Percentiles rank a stretch among this genome's conserved stretches.
These are phyloP conservation scores for Callopanchax toddi DNA, from an alignment of 2,113 vertebrate genomes.

Conservation along the genomic window DNA sequence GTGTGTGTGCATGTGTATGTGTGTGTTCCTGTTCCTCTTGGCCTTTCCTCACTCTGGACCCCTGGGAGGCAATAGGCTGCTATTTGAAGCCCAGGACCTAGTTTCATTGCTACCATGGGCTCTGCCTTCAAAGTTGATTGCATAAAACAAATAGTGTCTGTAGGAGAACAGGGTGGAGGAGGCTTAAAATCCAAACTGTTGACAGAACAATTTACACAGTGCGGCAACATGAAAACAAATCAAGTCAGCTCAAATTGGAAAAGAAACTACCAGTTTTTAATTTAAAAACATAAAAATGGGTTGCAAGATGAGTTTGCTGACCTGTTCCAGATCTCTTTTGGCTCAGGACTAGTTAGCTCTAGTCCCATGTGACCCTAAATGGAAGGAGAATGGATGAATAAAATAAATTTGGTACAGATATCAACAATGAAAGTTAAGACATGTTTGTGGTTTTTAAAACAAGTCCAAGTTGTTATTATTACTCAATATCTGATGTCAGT, in stretches of 20 bases:
- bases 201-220: background rate
- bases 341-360: background rate
- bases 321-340: background rate
- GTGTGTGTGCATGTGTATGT: background rate
- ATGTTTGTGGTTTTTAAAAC: too few relatives aligned
- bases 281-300: background rate
- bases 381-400: too few relatives aligned
- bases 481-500: too few relatives aligned
- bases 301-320: background rate
- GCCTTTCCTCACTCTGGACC: slow-evolving; percentile 62
- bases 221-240: slow-evolving; percentile 10
- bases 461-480: too few relatives aligned
- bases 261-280: background rate
- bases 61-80: slow-evolving; percentile 75
- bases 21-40: slow-evolving; percentile 41
- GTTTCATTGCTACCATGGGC: slow-evolving; percentile 66
- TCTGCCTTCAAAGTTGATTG: slow-evolving; percentile 76
- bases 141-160: slow-evolving; percentile 51
- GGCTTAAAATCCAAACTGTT: slow-evolving; percentile 26
- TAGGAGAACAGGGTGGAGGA: slow-evolving; percentile 8
- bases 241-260: background rate
- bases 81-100: slow-evolving; percentile 79
- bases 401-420: too few relatives aligned
- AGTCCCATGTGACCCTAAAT: background rate
- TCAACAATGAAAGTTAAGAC: too few relatives aligned